Percentiles rank a stretch among this genome's conserved stretches.
phyloP scores from a whole-genome alignment of 2,888 invertebrate species.

The Phrixothrix hirtus region DNA sequence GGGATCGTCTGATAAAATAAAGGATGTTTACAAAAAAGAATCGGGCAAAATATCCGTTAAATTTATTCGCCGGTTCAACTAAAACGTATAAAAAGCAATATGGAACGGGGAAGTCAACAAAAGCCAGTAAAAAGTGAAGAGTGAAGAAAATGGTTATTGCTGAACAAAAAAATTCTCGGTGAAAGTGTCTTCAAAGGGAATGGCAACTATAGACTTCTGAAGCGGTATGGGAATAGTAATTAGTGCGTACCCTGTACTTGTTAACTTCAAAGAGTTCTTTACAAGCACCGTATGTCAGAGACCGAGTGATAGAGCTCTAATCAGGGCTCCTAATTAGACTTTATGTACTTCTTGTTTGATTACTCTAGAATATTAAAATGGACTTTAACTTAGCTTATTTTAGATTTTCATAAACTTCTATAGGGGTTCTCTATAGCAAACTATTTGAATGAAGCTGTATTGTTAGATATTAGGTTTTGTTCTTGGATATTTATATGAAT shows the following conservation, averaged over 20 bases:
- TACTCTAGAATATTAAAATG: slow-evolving; percentile 20
- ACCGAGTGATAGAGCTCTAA: slow-evolving; percentile 22
- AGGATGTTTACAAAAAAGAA: slow-evolving; percentile 17
- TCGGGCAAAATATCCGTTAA: slow-evolving; percentile 13
- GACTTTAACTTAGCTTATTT: slow-evolving; percentile 17
- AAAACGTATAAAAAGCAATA: slow-evolving; percentile 17
- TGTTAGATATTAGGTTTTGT: background rate
- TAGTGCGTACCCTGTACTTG: slow-evolving; percentile 33
- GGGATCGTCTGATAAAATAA: slow-evolving; percentile 16
- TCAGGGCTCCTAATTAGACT: slow-evolving; percentile 28
- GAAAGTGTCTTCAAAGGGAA: slow-evolving; percentile 28
- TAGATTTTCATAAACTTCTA: slow-evolving; percentile 17
- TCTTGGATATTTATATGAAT: no score
- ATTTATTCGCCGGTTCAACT: slow-evolving; percentile 15
- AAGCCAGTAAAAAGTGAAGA: slow-evolving; percentile 22
- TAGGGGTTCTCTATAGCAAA: background rate
- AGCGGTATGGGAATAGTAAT: slow-evolving; percentile 31
- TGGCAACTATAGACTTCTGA: slow-evolving; percentile 21
- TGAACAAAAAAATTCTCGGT: slow-evolving; percentile 24
- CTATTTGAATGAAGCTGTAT: background rate
- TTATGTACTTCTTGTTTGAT: slow-evolving; percentile 23
- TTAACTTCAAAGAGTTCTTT: slow-evolving; percentile 32
- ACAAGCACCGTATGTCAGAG: slow-evolving; percentile 16
- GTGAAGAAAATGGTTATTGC: slow-evolving; percentile 25
- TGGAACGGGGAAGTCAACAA: slow-evolving; percentile 22